Evolutionary conservation across 2,797 vertebrate genomes (phyloP).

Genomic region (Eupleurogrammus muticus): DNA sequence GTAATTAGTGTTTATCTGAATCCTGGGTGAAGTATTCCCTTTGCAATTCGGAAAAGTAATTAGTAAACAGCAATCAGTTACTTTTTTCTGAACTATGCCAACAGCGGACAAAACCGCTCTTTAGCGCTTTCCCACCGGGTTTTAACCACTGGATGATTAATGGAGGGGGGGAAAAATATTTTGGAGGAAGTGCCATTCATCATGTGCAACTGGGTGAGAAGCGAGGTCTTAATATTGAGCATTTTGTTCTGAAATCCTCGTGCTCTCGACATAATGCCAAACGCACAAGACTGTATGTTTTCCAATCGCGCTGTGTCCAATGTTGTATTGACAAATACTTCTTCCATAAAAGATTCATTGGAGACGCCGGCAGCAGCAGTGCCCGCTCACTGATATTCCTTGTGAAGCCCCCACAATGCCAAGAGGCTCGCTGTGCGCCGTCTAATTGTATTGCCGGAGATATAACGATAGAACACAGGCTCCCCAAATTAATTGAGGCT

Average conservation of each 20-base stretch:
- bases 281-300: conserved; percentile 36
- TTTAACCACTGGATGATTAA: conserved; percentile 43
- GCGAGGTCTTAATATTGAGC: conserved; percentile 31
- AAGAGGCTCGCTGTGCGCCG: conserved; percentile 63
- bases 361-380: conserved; percentile 44
- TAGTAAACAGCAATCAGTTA: conserved; percentile 53
- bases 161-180: conserved; percentile 37
- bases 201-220: conserved; percentile 34
- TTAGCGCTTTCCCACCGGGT: conserved; percentile 19
- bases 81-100: conserved; percentile 26
- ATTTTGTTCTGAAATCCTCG: conserved; percentile 35
- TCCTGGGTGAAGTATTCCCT: conserved; percentile 36
- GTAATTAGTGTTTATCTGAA: conserved; percentile 43
- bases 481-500: conserved; percentile 80
- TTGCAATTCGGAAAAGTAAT: conserved; percentile 52
- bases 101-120: conserved; percentile 33
- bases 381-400: conserved; percentile 68
- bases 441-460: conserved; percentile 75
- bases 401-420: conserved; percentile 69
- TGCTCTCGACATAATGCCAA: conserved; percentile 27
- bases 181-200: conserved; percentile 14
- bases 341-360: conserved; percentile 65
- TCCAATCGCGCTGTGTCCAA: conserved; percentile 45
- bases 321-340: conserved; percentile 58
- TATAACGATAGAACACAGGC: conserved; percentile 78